These are phyloP conservation scores for Ophioderma brevispina DNA, from an alignment of 35 echinoderm and acorn worm species.

Conservation along the genomic window DNA sequence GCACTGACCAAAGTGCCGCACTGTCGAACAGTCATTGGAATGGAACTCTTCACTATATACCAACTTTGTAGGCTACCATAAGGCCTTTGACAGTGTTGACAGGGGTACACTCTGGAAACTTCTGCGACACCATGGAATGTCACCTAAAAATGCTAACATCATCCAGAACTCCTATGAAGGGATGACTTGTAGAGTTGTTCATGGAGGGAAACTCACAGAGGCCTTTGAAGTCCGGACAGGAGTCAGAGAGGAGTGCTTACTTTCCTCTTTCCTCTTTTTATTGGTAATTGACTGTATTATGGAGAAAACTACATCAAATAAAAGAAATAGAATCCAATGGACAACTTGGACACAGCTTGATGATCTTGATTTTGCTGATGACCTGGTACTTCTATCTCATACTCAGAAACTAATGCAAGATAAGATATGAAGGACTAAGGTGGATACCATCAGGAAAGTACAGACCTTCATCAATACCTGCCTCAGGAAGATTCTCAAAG, in stretches of 20 bases:
- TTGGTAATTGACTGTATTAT: not conserved
- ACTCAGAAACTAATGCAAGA: too few relatives aligned
- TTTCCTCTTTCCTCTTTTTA: not conserved
- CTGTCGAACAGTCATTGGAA: too few relatives aligned
- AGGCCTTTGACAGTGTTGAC: slow-evolving; percentile 11
- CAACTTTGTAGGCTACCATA: not conserved
- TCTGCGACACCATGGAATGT: not conserved
- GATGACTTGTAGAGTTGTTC: not conserved
- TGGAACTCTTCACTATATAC: not conserved
- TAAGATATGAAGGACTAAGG: too few relatives aligned
- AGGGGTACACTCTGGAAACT: not conserved
- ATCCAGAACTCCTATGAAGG: not conserved
- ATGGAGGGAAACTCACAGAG: not conserved
- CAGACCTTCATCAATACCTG: too few relatives aligned
- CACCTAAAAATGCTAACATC: not conserved
- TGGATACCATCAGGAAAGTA: too few relatives aligned
- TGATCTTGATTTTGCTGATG: too few relatives aligned
- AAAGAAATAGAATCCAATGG: too few relatives aligned
- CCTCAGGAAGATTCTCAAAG: too few relatives aligned
- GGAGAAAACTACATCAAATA: too few relatives aligned
- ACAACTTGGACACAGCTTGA: too few relatives aligned
- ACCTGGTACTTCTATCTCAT: too few relatives aligned
- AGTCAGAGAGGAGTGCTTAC: not conserved
- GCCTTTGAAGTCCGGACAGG: not conserved
- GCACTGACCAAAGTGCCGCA: too few relatives aligned